These are phyloP conservation scores for Diabrotica undecimpunctata DNA, from an alignment of 1,140 invertebrate genomes.

Conservation along the genomic window DNA sequence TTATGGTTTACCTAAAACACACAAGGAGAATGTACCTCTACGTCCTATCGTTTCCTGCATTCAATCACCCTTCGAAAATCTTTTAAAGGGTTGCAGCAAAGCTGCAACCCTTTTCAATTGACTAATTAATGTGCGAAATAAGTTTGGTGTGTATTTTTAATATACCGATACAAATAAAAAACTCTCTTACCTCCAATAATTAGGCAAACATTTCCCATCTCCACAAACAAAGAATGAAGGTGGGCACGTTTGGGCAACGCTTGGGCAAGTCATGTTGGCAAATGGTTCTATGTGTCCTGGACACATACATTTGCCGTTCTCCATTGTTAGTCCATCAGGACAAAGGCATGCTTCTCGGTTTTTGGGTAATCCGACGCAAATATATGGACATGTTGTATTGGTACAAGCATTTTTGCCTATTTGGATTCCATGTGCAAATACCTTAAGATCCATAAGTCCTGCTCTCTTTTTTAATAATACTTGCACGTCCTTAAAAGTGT, in stretches of 20 bases:
- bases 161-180: too few relatives aligned
- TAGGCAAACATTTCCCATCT: not conserved
- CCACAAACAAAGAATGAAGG: not conserved
- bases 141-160: too few relatives aligned
- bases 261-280: constrained; percentile 66
- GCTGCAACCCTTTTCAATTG: too few relatives aligned
- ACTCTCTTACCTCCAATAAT: too few relatives aligned
- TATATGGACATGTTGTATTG: constrained; percentile 58
- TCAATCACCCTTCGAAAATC: too few relatives aligned
- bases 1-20: too few relatives aligned
- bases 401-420: constrained; percentile 66
- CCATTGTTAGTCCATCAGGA: constrained; percentile 67
- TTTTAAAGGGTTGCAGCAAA: too few relatives aligned
- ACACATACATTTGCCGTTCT: constrained; percentile 65
- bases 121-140: too few relatives aligned
- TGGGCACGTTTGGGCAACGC: constrained; percentile 49
- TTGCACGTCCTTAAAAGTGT: constrained; percentile 57
- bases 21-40: too few relatives aligned
- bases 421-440: constrained; percentile 9
- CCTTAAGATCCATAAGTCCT: constrained; percentile 79
- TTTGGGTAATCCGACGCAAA: constrained; percentile 71
- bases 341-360: constrained; percentile 64
- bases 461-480: constrained; percentile 58
- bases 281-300: constrained; percentile 59
- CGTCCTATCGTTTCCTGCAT: too few relatives aligned